A percentile compares a stretch with the other conserved stretches of the same genome.
phyloP scores from a whole-genome alignment of 2,888 invertebrate genomes.

The Spilarctia lutea region DNA sequence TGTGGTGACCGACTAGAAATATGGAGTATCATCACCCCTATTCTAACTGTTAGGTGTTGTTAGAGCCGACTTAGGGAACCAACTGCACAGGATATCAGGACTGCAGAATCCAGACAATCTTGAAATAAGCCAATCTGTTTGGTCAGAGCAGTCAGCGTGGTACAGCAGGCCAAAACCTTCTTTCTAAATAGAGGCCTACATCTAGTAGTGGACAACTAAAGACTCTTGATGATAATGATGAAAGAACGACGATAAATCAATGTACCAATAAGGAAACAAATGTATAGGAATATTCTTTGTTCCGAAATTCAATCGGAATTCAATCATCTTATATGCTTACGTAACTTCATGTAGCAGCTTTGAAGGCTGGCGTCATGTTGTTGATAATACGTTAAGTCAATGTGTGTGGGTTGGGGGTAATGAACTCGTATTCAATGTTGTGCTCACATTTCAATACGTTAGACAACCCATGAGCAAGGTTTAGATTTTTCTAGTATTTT shows the following conservation, averaged over 20 bases:
- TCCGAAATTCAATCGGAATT: not conserved
- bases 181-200: too few species aligned
- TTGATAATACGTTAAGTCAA: conserved; percentile 10
- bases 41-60: too few species aligned
- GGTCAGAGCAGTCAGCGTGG: too few species aligned
- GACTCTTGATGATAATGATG: too few species aligned
- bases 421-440: conserved; percentile 4
- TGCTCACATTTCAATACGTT: not conserved
- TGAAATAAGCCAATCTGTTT: too few species aligned
- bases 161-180: too few species aligned
- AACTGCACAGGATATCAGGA: too few species aligned
- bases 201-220: too few species aligned
- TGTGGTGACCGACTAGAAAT: too few species aligned
- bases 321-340: not conserved
- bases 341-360: not conserved
- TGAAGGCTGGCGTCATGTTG: conserved; percentile 6
- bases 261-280: not conserved
- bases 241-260: not conserved
- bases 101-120: too few species aligned
- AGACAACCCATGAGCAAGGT: not conserved
- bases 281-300: not conserved
- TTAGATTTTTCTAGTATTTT: not conserved
- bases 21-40: too few species aligned
- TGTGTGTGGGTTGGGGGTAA: conserved; percentile 12
- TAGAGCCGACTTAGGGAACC: too few species aligned